Evolutionary conservation across 2,888 invertebrate genomes (phyloP).

Genomic region (Synanthedon vespiformis): DNA sequence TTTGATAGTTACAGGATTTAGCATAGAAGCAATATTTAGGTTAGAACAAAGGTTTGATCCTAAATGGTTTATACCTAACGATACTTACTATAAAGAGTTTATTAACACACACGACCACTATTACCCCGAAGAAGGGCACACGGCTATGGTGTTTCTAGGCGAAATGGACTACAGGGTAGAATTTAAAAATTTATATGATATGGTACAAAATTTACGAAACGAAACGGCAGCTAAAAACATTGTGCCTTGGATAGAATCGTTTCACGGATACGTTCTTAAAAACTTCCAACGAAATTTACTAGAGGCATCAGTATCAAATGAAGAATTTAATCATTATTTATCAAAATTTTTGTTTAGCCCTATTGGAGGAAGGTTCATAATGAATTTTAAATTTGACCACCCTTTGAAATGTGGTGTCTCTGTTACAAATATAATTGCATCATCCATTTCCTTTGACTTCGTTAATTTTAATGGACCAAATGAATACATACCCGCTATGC

Average conservation of each 20-base stretch:
- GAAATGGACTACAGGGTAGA: conserved; percentile 74
- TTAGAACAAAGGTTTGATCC: conserved; percentile 85
- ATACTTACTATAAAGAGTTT: conserved; percentile 75
- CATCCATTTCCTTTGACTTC: conserved; percentile 75
- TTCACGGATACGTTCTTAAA: conserved; percentile 70
- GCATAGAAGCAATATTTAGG: conserved; percentile 71
- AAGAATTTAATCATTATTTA: conserved; percentile 72
- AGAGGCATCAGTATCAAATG: conserved; percentile 50
- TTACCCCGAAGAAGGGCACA: conserved; percentile 75
- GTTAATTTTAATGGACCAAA: conserved; percentile 71
- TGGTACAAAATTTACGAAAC: conserved; percentile 64
- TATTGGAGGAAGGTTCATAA: conserved; percentile 75
- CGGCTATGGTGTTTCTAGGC: conserved; percentile 76
- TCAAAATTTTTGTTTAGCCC: conserved; percentile 79
- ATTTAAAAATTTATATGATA: conserved; percentile 67
- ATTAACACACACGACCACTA: conserved; percentile 63
- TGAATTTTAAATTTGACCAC: conserved; percentile 74
- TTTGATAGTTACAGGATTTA: conserved; percentile 69
- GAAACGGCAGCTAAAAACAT: conserved; percentile 67
- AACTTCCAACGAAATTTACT: conserved; percentile 63
- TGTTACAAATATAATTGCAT: conserved; percentile 69
- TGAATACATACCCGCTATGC: conserved; percentile 81
- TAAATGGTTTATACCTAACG: conserved; percentile 81
- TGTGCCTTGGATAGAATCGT: conserved; percentile 75
- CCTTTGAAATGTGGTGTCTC: conserved; percentile 73